Conservation (phyloP, 2,888 invertebrate genomes). For the Apotomis turbidana region DNA sequence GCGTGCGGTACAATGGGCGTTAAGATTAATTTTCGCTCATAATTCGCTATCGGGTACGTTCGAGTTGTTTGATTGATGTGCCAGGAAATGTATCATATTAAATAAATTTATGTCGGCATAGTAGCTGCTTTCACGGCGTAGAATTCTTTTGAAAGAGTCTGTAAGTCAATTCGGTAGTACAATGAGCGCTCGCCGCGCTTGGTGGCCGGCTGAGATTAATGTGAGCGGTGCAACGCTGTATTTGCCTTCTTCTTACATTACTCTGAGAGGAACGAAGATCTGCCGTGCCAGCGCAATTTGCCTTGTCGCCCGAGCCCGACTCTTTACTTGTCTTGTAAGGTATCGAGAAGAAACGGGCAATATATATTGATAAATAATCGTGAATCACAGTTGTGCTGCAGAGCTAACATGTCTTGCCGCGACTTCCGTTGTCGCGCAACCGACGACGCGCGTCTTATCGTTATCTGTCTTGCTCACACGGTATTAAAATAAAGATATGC, state of each 20-base stretch:
- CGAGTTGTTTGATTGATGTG: constrained; percentile 69
- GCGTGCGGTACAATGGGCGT: constrained; percentile 44
- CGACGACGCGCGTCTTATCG: no score
- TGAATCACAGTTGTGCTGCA: no score
- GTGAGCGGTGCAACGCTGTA: background rate
- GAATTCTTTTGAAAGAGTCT: constrained; percentile 66
- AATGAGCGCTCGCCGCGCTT: constrained; percentile 59
- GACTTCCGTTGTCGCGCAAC: no score
- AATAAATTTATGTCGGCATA: constrained; percentile 69
- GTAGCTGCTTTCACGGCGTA: constrained; percentile 71
- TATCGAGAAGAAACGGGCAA: no score
- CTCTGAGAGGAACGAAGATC: constrained; percentile 25
- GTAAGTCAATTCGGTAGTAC: constrained; percentile 76
- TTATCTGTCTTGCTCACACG: no score
- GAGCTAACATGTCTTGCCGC: no score
- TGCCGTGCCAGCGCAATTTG: no score
- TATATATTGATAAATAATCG: no score
- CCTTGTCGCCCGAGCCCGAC: no score
- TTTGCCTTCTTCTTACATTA: constrained; percentile 23
- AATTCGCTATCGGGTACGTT: constrained; percentile 55
- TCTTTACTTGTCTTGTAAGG: no score
- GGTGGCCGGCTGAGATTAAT: constrained; percentile 50
- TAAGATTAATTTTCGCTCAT: constrained; percentile 55
- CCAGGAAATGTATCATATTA: constrained; percentile 71
- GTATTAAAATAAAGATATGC: no score